Evolutionary conservation across 2,113 vertebrate species (phyloP), one percentile per base, ranked within the genome.

Genomic region (Galemys pyrenaicus): DNA sequence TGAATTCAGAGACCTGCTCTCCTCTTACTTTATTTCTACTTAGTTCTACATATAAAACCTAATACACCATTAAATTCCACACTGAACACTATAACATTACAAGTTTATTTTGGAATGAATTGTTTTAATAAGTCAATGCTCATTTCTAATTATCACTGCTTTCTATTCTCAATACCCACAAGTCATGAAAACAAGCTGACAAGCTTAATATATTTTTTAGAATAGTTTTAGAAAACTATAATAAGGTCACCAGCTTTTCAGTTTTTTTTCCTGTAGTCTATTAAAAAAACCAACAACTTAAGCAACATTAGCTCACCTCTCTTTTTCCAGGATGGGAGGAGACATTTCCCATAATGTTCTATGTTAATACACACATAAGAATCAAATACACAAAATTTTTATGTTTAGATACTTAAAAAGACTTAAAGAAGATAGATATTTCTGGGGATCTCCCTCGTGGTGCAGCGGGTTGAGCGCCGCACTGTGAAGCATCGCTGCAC

Each of bases 151-250:
- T 65, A 80, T 73, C 12, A 64, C 19, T 70, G 3, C 74, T 92
- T 91, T 93, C 9, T 65, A 51, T 20, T 56, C 41, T 89, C 26
- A 46, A 17, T 89, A 88, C 8, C 82, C 51, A 20, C 3, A 92
- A 81, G 37, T 85, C 84, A 80, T 73, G 83, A 95, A 94, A 94
- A 82, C 20, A 89, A 89, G 26, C 15, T 92, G 28, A 77, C 87
- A 86, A 78, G 41, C 9, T 39, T 73, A 54, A 39, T 56, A 62
- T 46, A 67, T 88, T 89, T 96, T 93, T 54, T 94, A 95, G 73
- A 81, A 94, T 62, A 54, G 87, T 92, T 94, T 92, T 32, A 49
- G 19, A 87, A 78, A 94, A 46, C 44, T 86, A 28, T 28, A 56
- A 58, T 65, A 92, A 54, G 28, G 24, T 85, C 24, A 70, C 35